These are phyloP conservation scores for Ctenodactylus gundi DNA, from an alignment of 2,113 vertebrate genomes.

Conservation along the genomic window DNA sequence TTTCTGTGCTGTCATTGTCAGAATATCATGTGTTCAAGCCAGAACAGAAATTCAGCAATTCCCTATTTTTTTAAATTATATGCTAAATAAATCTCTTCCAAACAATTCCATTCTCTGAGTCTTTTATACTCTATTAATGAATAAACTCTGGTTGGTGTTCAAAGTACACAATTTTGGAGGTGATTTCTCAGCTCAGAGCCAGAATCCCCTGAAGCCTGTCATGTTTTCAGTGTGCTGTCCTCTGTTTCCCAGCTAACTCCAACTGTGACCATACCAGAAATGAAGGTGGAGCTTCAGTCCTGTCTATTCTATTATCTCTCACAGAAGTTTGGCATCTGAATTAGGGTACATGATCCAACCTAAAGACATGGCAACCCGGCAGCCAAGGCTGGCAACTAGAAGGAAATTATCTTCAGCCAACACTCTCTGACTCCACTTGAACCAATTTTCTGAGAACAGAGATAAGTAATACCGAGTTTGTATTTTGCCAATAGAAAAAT, in stretches of 20 bases:
- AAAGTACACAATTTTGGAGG: background rate
- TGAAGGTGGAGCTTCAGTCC: background rate
- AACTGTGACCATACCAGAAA: background rate
- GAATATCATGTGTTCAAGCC: background rate
- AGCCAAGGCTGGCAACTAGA: background rate
- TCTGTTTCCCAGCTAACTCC: background rate
- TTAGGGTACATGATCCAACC: background rate
- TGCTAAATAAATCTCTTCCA: background rate
- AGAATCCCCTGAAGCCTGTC: background rate
- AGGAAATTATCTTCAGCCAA: background rate
- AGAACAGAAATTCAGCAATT: background rate
- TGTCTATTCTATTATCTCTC: background rate
- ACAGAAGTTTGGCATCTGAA: background rate
- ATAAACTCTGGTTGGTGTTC: background rate
- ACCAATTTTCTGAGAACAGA: background rate
- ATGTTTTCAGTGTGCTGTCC: background rate
- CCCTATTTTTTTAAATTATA: background rate
- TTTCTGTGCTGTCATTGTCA: constrained; percentile 4
- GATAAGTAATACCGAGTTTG: background rate
- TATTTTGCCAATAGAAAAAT: constrained; percentile 11
- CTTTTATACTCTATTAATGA: background rate
- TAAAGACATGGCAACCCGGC: background rate
- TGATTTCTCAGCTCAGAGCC: background rate
- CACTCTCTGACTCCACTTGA: background rate
- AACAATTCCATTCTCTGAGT: background rate